phyloP scores from a whole-genome alignment of 2,888 invertebrate genomes.

The Nymphalis c-album region DNA sequence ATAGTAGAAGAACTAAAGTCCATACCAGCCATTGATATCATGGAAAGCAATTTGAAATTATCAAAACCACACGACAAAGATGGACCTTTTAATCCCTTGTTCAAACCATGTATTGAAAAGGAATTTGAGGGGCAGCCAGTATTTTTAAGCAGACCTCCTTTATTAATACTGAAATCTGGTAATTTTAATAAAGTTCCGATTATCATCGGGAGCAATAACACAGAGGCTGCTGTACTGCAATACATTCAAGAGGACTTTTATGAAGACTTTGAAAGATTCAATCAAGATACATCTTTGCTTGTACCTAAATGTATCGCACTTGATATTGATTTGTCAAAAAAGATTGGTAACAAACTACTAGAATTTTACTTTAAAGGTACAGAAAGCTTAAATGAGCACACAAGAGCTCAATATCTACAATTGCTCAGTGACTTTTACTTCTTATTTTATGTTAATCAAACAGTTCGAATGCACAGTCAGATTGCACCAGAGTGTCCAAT shows the following conservation, averaged over 20 bases:
- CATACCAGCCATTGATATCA: slow-evolving; percentile 53
- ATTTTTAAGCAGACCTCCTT: slow-evolving; percentile 68
- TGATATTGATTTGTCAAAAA: slow-evolving; percentile 51
- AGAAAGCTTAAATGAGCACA: slow-evolving; percentile 56
- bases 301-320: slow-evolving; percentile 61
- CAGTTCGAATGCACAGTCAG: slow-evolving; percentile 62
- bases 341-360: slow-evolving; percentile 61
- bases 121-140: slow-evolving; percentile 71
- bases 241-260: slow-evolving; percentile 55
- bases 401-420: slow-evolving; percentile 64
- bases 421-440: slow-evolving; percentile 70
- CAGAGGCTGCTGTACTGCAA: slow-evolving; percentile 60
- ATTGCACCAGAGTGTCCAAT: slow-evolving; percentile 59
- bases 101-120: slow-evolving; percentile 71
- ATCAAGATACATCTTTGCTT: slow-evolving; percentile 57
- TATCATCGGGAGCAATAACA: slow-evolving; percentile 70
- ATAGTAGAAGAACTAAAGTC: slow-evolving; percentile 61
- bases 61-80: slow-evolving; percentile 37
- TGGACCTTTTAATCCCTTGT: slow-evolving; percentile 56
- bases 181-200: slow-evolving; percentile 71
- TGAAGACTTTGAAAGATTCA: slow-evolving; percentile 61
- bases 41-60: slow-evolving; percentile 48
- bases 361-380: slow-evolving; percentile 67
- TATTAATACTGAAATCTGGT: slow-evolving; percentile 63
- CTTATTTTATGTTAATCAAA: slow-evolving; percentile 67